phyloP scores from a whole-genome alignment of 92 coral and sea anemone species.

The Heliopora coerulea region DNA sequence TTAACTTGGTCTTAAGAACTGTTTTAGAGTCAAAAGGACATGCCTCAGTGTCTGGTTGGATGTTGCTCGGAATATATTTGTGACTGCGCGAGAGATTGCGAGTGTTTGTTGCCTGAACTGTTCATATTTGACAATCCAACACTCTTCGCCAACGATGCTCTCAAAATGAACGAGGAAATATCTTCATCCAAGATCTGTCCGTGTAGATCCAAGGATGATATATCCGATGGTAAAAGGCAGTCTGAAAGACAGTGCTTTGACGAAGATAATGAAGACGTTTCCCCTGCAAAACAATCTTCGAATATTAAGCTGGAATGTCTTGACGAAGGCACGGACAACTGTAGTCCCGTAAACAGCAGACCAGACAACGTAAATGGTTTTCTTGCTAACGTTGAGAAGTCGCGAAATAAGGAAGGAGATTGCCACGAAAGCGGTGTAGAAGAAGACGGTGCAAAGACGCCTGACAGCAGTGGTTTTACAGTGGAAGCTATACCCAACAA shows the following conservation, averaged over 20 bases:
- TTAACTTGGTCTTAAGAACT: not conserved
- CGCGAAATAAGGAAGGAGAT: too few species aligned
- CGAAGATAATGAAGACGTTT: not conserved
- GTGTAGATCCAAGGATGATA: conserved; percentile 21
- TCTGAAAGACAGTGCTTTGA: not conserved
- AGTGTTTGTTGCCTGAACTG: conserved; percentile 24
- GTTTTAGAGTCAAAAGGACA: not conserved
- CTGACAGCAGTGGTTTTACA: too few species aligned
- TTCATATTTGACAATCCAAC: conserved; percentile 17
- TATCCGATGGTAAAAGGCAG: conserved; percentile 3
- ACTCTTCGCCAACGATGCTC: not conserved
- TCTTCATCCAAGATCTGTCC: conserved; percentile 4
- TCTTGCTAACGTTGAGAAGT: too few species aligned
- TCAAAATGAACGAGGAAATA: not conserved
- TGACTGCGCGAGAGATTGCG: conserved; percentile 29
- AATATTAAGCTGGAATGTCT: too few species aligned
- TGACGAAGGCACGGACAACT: not conserved
- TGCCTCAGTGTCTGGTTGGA: conserved; percentile 29
- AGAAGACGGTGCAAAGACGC: too few species aligned
- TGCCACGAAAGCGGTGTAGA: too few species aligned
- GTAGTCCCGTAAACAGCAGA: not conserved
- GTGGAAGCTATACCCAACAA: too few species aligned
- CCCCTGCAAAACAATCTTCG: too few species aligned
- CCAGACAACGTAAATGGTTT: not conserved
- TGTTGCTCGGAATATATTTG: conserved; percentile 31